These are phyloP conservation scores for Porites evermanni DNA, from an alignment of 92 coral and sea anemone genomes.

Conservation along the genomic window DNA sequence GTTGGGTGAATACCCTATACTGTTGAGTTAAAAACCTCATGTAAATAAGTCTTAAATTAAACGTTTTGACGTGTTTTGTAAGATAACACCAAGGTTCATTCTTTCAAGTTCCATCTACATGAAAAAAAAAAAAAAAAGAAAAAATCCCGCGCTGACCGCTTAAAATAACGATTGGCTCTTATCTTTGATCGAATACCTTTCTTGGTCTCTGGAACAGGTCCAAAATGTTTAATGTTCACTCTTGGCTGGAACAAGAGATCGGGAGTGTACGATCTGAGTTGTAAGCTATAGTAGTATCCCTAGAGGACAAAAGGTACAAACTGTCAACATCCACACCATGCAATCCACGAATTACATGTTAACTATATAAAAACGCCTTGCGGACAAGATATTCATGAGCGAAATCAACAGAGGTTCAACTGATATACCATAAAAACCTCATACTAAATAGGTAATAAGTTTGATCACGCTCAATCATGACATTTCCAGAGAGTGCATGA, in stretches of 20 bases:
- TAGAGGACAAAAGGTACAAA: slow-evolving; percentile 18
- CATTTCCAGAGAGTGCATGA: background rate
- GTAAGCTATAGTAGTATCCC: slow-evolving; percentile 58
- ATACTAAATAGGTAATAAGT: background rate
- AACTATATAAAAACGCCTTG: too few species aligned
- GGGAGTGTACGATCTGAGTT: slow-evolving; percentile 53
- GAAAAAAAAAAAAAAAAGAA: background rate
- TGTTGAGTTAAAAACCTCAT: too few species aligned
- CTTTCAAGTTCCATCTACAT: too few species aligned
- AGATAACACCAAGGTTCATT: too few species aligned
- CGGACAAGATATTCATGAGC: background rate
- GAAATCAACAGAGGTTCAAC: background rate
- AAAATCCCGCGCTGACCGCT: background rate
- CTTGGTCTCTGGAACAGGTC: slow-evolving; percentile 51
- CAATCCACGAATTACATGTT: too few species aligned
- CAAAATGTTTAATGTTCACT: slow-evolving; percentile 47
- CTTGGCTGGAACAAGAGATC: slow-evolving; percentile 60
- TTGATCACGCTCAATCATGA: background rate
- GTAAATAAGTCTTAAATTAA: too few species aligned
- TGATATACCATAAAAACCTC: background rate
- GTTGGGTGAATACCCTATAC: too few species aligned
- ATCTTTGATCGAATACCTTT: slow-evolving; percentile 39
- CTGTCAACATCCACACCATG: slow-evolving; percentile 21
- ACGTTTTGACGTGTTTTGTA: too few species aligned
- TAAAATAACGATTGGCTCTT: too few species aligned